Evolutionary conservation across 2,888 invertebrate species (phyloP).

Genomic region (Mongoloraphidia duomilia): DNA sequence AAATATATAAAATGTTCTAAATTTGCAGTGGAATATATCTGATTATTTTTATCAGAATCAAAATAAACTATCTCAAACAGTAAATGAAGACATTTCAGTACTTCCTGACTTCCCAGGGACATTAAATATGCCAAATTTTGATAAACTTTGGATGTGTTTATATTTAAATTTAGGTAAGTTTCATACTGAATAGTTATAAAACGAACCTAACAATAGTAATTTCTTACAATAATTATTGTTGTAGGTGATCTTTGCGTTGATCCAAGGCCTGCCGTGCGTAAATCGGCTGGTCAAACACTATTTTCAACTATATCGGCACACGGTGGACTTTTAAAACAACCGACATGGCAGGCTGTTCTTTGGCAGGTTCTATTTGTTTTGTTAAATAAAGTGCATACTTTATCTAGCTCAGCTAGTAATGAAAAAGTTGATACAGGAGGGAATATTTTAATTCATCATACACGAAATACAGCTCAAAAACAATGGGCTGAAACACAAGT

Average conservation of each 20-base stretch:
- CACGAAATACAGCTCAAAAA: slow-evolving; percentile 95
- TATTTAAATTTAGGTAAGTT: slow-evolving; percentile 62
- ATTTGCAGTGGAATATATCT: slow-evolving; percentile 92
- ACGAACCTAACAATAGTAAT: neutral
- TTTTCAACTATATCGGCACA: slow-evolving; percentile 97
- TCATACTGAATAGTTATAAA: neutral
- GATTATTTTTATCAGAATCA: slow-evolving; percentile 95
- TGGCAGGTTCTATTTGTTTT: slow-evolving; percentile 94
- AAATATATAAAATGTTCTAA: neutral
- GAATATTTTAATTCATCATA: slow-evolving; percentile 94
- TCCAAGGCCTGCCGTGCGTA: slow-evolving; percentile 85
- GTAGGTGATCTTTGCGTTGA: slow-evolving; percentile 85
- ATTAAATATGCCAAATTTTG: slow-evolving; percentile 74
- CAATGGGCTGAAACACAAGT: slow-evolving; percentile 99
- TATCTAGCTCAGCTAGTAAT: slow-evolving; percentile 54
- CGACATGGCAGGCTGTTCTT: slow-evolving; percentile 87
- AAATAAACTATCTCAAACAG: slow-evolving; percentile 59
- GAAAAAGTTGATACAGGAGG: slow-evolving; percentile 81
- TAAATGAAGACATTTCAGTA: slow-evolving; percentile 59
- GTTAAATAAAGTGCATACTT: slow-evolving; percentile 74
- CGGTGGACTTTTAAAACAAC: slow-evolving; percentile 70
- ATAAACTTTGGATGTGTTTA: slow-evolving; percentile 92
- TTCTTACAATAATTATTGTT: neutral
- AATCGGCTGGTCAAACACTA: slow-evolving; percentile 92
- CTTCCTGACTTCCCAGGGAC: slow-evolving; percentile 75